Base-by-base conservation (phyloP, 30 jellyfish, hydroid and myxozoan species). In the Chrysaora quinquecirrha region DNA sequence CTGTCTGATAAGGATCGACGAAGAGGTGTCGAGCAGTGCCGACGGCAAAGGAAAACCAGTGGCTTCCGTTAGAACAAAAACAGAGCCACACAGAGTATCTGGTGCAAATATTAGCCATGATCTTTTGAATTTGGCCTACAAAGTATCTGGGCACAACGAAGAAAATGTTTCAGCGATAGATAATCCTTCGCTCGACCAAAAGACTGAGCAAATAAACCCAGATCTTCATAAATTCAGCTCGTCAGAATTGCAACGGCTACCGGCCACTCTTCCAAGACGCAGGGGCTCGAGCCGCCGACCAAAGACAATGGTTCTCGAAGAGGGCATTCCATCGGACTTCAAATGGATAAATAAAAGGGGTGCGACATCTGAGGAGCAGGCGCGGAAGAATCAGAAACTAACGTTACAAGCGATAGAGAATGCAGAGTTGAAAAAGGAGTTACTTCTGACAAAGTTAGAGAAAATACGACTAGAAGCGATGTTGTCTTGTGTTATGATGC, bases 391-490 rank as follows among this genome's bases (percentile, higher is more conserved):
- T 64, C 90, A 90, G 32, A 79, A 85, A 52, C 35, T 91, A 23
- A 80, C 99, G 29, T 48, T 83, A 21, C 90, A 93, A 64, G 97
- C 97, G 4, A 88, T 94, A 16, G 97, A 94, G 73, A 94, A 94
- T 64, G 96, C 96, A 0, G 99, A 87, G 48, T 73, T 94, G 16
- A 88, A 84, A 67, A 94, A 94, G 78, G 99, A 94, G 35, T 73
- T 94, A 3, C 76, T 94, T 69, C 60, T 94, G 76, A 88, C 97
- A 20, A 94, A 94, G 62, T 81, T 94, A 27, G 99, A 94, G 87
- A 94, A 94, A 72, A 87, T 80, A 38, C 90, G 99, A 18, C 76
- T 94, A 2, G 99, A 94, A 83, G 99, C 99, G n/a, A 73, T 94
- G 91, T 64, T 94, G 91, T 83, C 99, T 19, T 81, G 98, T 61